These are phyloP conservation scores for Mya arenaria DNA, from an alignment of 1,140 invertebrate species.

Conservation along the genomic window DNA sequence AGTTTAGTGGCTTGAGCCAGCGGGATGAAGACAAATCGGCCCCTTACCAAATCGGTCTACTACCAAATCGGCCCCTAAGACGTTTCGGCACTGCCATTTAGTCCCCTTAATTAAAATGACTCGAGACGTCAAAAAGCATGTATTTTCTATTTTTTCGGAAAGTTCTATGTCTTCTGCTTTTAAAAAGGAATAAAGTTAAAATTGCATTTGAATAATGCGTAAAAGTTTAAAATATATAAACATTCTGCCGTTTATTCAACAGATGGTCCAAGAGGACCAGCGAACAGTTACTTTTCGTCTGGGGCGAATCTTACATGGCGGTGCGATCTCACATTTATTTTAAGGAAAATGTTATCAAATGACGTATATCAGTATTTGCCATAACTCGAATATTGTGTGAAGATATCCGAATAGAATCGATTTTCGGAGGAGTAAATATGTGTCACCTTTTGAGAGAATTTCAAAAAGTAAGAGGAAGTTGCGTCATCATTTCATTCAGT, in stretches of 20 bases:
- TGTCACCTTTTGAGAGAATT: neutral
- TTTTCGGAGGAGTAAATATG: neutral
- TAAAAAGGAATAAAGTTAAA: neutral
- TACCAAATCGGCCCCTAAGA: too few species aligned
- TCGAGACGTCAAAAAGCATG: too few species aligned
- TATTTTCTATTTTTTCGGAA: too few species aligned
- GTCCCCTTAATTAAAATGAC: neutral
- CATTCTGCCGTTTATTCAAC: conserved; percentile 28
- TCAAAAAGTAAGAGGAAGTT: neutral
- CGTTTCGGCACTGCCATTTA: neutral
- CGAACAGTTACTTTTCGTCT: conserved; percentile 83
- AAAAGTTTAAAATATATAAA: too few species aligned
- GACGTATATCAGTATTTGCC: neutral
- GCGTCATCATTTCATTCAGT: neutral
- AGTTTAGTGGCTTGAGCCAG: too few species aligned
- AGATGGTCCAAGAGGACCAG: conserved; percentile 80
- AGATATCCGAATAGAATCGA: neutral
- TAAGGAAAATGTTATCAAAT: too few species aligned
- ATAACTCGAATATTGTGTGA: neutral
- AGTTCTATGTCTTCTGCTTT: neutral
- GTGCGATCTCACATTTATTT: conserved; percentile 90
- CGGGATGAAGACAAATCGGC: too few species aligned
- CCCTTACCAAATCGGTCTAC: too few species aligned
- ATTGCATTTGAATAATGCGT: too few species aligned
- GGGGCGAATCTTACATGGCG: conserved; percentile 86